phyloP scores from a whole-genome alignment of 2,797 vertebrate species.

The Etheostoma perlongum region DNA sequence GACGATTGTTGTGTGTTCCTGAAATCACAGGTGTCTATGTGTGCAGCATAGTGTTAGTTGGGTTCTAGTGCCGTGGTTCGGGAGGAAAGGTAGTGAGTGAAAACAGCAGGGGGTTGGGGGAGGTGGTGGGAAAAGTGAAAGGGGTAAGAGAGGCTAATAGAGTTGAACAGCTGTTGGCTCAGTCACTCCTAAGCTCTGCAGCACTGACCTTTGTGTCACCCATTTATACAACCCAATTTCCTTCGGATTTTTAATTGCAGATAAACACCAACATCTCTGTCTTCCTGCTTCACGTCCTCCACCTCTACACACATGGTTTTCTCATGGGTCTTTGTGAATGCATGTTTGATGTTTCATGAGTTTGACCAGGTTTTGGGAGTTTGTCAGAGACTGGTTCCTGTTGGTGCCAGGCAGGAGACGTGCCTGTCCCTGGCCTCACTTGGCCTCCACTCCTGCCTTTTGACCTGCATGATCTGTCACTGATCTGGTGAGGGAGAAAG shows the following conservation, averaged over 20 bases:
- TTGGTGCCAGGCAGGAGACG: conserved; percentile 65
- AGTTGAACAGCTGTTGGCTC: conserved; percentile 70
- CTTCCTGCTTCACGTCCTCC: conserved; percentile 23
- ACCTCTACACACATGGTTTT: background rate
- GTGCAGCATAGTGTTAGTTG: conserved; percentile 6
- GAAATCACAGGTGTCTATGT: conserved; percentile 29
- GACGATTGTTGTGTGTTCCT: conserved; percentile 5
- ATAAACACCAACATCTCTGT: conserved; percentile 32
- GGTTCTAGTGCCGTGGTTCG: conserved; percentile 11
- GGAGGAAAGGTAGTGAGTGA: conserved; percentile 51
- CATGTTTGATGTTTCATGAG: background rate
- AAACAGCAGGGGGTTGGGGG: conserved; percentile 25
- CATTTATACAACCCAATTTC: conserved; percentile 47
- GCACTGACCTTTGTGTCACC: conserved; percentile 64
- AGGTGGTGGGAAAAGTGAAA: conserved; percentile 69
- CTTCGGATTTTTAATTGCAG: conserved; percentile 48
- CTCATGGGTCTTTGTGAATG: background rate
- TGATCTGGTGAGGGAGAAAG: conserved; percentile 66
- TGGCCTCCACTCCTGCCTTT: conserved; percentile 52
- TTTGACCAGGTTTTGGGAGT: conserved; percentile 1
- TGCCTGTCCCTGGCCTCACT: conserved; percentile 48
- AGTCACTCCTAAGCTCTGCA: conserved; percentile 47
- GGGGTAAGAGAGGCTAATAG: conserved; percentile 37
- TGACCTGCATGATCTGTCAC: conserved; percentile 61
- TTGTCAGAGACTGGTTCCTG: conserved; percentile 21